phyloP scores from a whole-genome alignment of 1,140 invertebrate genomes.

The Diorhabda elongata region DNA sequence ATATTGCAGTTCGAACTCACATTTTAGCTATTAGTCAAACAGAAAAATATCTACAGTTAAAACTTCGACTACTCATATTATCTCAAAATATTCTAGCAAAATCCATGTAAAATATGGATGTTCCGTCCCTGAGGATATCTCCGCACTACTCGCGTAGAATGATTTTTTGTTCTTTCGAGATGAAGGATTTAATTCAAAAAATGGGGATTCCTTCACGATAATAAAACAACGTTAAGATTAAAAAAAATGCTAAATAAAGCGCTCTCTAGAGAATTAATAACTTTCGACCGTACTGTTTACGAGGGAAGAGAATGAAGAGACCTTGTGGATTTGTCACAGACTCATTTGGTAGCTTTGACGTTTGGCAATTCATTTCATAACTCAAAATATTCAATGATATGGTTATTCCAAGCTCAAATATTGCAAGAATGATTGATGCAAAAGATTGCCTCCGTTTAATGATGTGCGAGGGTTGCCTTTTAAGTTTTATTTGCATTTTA shows the following conservation, averaged over 20 bases:
- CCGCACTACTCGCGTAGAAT: neutral
- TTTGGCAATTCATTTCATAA: neutral
- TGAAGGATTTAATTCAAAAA: conserved; percentile 45
- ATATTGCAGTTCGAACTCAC: too few relatives aligned
- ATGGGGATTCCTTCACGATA: conserved; percentile 45
- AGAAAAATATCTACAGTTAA: neutral
- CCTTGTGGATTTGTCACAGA: neutral
- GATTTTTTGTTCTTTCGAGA: neutral
- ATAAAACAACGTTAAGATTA: conserved; percentile 45
- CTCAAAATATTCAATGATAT: too few relatives aligned
- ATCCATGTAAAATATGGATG: neutral
- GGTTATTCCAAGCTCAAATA: too few relatives aligned
- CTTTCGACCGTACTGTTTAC: neutral
- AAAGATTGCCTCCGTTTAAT: too few relatives aligned
- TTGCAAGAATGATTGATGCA: too few relatives aligned
- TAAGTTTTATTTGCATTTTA: too few relatives aligned
- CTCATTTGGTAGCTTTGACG: neutral
- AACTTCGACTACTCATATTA: neutral
- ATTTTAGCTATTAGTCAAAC: neutral
- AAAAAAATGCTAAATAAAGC: conserved; percentile 46
- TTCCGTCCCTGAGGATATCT: neutral
- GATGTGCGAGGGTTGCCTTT: too few relatives aligned
- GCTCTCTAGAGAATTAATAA: conserved; percentile 28
- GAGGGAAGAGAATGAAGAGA: neutral
- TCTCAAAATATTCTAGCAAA: neutral